Conservation (phyloP, 1,140 invertebrate species). For the Fopius arisanus region DNA sequence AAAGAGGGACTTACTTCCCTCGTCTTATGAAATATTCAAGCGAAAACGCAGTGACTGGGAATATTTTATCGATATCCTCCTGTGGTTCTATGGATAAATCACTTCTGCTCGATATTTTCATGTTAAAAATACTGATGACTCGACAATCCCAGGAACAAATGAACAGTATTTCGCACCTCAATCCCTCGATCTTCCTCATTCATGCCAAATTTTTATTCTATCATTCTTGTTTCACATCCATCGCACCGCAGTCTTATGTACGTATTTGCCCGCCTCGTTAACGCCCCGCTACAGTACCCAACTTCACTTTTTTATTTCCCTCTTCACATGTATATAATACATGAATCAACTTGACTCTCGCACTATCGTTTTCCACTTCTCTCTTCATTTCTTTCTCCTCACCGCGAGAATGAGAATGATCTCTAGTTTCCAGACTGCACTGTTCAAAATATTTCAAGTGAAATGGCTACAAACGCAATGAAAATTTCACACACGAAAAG, state of each 20-base stretch:
- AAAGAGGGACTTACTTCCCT: too few relatives aligned
- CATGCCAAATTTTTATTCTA: constrained; percentile 20
- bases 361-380: background rate
- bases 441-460: too few relatives aligned
- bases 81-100: too few relatives aligned
- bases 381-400: background rate
- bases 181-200: constrained; percentile 29
- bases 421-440: too few relatives aligned
- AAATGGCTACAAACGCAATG: too few relatives aligned
- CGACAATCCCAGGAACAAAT: background rate
- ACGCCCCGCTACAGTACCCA: constrained; percentile 42
- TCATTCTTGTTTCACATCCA: constrained; percentile 35
- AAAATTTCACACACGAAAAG: too few relatives aligned
- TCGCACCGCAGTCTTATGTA: background rate
- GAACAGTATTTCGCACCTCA: constrained; percentile 45
- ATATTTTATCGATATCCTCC: too few relatives aligned
- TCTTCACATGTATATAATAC: background rate
- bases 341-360: background rate
- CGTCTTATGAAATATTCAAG: too few relatives aligned
- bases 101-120: too few relatives aligned
- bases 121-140: background rate
- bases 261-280: constrained; percentile 54
- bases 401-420: background rate
- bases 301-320: background rate
- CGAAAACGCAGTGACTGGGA: too few relatives aligned